phyloP scores from a whole-genome alignment of 1,140 invertebrate genomes.

The Aethina tumida region DNA sequence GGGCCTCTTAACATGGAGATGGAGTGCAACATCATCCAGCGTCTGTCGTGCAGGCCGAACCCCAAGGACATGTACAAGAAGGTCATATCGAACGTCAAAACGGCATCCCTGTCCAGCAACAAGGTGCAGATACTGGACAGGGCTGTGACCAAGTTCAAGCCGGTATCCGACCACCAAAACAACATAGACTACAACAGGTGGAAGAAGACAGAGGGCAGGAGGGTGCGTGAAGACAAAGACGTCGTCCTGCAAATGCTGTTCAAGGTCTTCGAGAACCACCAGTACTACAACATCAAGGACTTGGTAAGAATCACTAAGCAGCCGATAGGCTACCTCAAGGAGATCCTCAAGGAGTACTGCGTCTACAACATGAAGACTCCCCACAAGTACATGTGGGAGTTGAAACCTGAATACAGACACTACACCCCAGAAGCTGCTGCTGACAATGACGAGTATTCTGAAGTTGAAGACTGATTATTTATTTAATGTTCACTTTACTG shows the following conservation, averaged over 20 bases:
- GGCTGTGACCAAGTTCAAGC: constrained; percentile 78
- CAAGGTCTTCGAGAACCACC: constrained; percentile 98
- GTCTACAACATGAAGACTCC: constrained; percentile 97
- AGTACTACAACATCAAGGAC: constrained; percentile 98
- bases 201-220: constrained; percentile 87
- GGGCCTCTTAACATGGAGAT: constrained; percentile 48
- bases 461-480: constrained; percentile 40
- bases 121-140: constrained; percentile 71
- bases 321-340: constrained; percentile 86
- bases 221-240: constrained; percentile 90
- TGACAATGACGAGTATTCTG: constrained; percentile 44
- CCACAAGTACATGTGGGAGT: constrained; percentile 98
- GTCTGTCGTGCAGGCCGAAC: constrained; percentile 84
- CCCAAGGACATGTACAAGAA: constrained; percentile 82
- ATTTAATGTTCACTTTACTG: too few relatives aligned
- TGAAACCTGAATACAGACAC: constrained; percentile 95
- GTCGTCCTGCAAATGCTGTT: constrained; percentile 93
- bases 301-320: constrained; percentile 72
- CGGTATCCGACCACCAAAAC: constrained; percentile 80
- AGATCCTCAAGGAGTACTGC: constrained; percentile 96
- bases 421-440: constrained; percentile 63
- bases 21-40: constrained; percentile 89
- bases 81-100: constrained; percentile 70
- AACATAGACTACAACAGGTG: constrained; percentile 82
- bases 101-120: constrained; percentile 65